Evolutionary conservation across 2,888 invertebrate species (phyloP).

Genomic region (Campoplex nolae): DNA sequence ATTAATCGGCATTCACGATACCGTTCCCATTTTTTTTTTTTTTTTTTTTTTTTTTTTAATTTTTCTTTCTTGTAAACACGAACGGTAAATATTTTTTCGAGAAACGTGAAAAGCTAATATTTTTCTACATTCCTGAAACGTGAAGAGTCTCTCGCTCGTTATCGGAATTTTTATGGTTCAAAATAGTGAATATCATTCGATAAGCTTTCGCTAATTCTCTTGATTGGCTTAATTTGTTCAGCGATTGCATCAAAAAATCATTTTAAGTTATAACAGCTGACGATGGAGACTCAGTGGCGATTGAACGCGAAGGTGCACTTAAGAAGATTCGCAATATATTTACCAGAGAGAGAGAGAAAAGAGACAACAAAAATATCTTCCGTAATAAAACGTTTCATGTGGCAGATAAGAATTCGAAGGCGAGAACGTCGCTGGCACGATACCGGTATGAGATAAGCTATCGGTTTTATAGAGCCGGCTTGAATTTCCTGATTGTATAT

Average conservation of each 20-base stretch:
- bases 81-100: background rate
- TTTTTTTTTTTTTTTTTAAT: no score
- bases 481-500: conserved; percentile 57
- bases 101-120: background rate
- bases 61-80: no score
- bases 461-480: conserved; percentile 50
- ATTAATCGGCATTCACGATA: no score
- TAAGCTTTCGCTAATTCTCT: background rate
- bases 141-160: no score
- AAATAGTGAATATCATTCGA: background rate
- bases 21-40: no score
- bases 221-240: background rate
- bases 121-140: background rate
- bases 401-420: conserved; percentile 59
- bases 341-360: background rate
- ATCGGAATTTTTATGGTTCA: background rate
- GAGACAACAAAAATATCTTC: conserved; percentile 25
- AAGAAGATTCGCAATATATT: background rate
- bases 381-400: conserved; percentile 24
- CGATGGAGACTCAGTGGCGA: background rate
- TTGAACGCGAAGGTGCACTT: background rate
- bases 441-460: conserved; percentile 53
- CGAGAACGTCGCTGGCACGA: conserved; percentile 49
- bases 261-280: conserved; percentile 4
- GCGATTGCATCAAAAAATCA: background rate